phyloP scores from a whole-genome alignment of 1,140 invertebrate species.

The Platyscapa corneri region DNA sequence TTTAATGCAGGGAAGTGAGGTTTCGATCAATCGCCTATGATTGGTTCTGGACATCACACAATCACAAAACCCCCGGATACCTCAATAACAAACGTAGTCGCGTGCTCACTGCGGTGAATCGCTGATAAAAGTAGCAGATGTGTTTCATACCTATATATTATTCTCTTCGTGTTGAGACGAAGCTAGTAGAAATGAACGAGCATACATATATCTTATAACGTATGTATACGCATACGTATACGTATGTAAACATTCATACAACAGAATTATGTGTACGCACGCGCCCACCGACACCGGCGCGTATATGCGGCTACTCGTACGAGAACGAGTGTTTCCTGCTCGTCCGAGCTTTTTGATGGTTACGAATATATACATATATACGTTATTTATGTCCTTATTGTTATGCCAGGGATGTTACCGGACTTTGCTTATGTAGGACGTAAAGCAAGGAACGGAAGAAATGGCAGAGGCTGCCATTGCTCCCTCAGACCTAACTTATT shows the following conservation, averaged over 20 bases:
- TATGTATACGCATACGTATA: no score
- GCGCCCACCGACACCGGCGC: no score
- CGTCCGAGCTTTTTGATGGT: not conserved
- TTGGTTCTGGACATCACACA: constrained; percentile 23
- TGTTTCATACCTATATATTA: not conserved
- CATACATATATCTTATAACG: not conserved
- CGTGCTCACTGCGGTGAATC: constrained; percentile 1
- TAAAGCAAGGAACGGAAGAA: not conserved
- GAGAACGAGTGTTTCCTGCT: not conserved
- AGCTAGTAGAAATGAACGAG: not conserved
- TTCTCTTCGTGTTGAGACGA: not conserved
- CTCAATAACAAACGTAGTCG: not conserved
- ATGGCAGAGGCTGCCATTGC: not conserved
- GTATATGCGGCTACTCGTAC: not conserved
- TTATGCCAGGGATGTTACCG: constrained; percentile 15
- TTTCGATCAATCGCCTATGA: constrained; percentile 33
- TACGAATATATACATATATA: not conserved
- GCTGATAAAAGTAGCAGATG: constrained; percentile 9
- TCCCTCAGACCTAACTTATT: not conserved
- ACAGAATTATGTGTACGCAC: no score
- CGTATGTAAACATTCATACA: no score
- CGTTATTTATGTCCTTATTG: not conserved
- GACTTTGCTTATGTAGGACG: not conserved
- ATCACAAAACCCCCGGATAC: constrained; percentile 16
- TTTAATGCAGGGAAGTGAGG: not conserved